Evolutionary conservation across 1,140 invertebrate genomes (phyloP), one percentile per base, ranked within the genome.

Genomic region (Drosophila insularis): DNA sequence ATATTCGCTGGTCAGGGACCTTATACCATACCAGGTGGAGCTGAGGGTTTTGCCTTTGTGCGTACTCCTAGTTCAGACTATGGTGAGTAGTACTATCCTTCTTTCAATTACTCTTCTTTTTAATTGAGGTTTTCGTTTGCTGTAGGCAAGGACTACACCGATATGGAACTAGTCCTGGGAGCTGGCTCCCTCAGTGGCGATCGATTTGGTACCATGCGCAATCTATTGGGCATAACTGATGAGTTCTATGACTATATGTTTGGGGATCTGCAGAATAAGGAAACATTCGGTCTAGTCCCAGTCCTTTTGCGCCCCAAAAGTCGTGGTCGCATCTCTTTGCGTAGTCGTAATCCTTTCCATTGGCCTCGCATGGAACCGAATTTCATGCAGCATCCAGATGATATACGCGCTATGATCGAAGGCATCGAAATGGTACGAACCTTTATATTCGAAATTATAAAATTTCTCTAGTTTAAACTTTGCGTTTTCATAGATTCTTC

Each of bases 121-220:
- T 19, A 13, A 10, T 31, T 31, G 21, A 14, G 7, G 10, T 7
- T 50, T 31, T 6, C 0, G 6, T 43, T 21, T 5, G 27, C 1
- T 7, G 21, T 23, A 91, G 90, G 86, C 37, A 71, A 78, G 19
- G 90, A 91, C 39, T 91, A 91, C 68, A 95, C 96, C 0, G 96
- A 98, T 75, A 95, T 97, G 62, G 96, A 97, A 85, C 91, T 97
- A 0, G 95, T 97, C 6, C 93, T 97, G 81, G 94, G 95, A 0
- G 93, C 95, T 6, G 95, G 96, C 0, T 94, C 94, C 0, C 81
- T 96, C 2, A 95, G 94, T 50, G 95, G 95, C 0, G 96, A 97
- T 81, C 91, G 94, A 14, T 94, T 95, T n/a, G 94, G 96, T 70
- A 92, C 94, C 68, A 89, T 95, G 67, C 85, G 96, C 32, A 92